Base-by-base conservation (phyloP, 1,140 invertebrate genomes). In the Drosophila repletoides region DNA sequence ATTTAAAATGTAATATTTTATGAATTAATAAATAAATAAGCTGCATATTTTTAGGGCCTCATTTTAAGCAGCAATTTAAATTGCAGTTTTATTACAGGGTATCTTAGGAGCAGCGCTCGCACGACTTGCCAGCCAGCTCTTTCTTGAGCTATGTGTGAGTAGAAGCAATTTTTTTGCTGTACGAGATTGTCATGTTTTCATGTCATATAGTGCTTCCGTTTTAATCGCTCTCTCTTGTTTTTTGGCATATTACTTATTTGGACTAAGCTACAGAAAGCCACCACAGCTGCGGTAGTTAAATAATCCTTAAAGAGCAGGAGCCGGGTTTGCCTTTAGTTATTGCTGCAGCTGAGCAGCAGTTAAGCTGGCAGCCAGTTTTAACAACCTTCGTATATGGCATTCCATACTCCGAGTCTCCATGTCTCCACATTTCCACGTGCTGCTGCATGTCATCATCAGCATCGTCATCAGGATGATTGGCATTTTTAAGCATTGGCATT, bases 401-500 rank as follows among this genome's bases (percentile, higher is more conserved):
- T 5, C 17, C 33, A n/a, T 2, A 34, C 5, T n/a, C n/a, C n/a
- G n/a, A n/a, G n/a, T n/a, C n/a, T n/a, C n/a, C 38, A 21, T 21
- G 34, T n/a, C n/a, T n/a, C 34, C 12, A 2, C 38, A 41, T 41
- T 9, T 12, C 34, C 38, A 19, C 21, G 14, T 21, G 38, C 9
- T 36, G 19, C 12, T 40, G 24, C 38, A 24, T 40, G 45, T 38
- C 51, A n/a, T n/a, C n/a, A n/a, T n/a, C n/a, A n/a, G n/a, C n/a
- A n/a, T n/a, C n/a, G n/a, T n/a, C n/a, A 61, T 56, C 76, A 48
- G 28, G 43, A 83, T 81, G 76, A 81, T 81, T 81, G 76, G 77
- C 76, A 81, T 72, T 81, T 81, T 76, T 48, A 64, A 81, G 76
- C 72, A 52, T 61, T 52, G 43, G 28, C 17, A 56, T 52, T 59